Evolutionary conservation across 1,140 invertebrate genomes (phyloP), one percentile per base, ranked within the genome.

Genomic region (Hormaphis cornu): DNA sequence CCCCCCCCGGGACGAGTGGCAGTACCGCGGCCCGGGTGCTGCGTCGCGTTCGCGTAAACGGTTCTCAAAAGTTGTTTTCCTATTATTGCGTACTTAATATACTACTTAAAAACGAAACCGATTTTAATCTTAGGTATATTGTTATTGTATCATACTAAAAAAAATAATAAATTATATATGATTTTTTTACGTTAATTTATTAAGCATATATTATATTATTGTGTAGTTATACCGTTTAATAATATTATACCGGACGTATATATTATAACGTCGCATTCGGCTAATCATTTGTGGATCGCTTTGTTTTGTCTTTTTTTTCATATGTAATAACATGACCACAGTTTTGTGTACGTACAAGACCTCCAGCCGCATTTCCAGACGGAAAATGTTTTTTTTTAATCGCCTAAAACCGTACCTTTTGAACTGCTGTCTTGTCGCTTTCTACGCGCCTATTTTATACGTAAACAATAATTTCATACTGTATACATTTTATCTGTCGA

Each of bases 61-160:
- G 61, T 50, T 66, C 61, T 66, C 61, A 30, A 30, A 35, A 48
- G 12, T 66, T 48, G 61, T 66, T 66, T 66, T 66, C 61, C 61
- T 66, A 66, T 48, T 66, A 44, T 44, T 30, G 40, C 30, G 58
- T 63, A 63, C 58, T 50, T 66, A 40, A 54, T n/a, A n/a, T 33
- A n/a, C n/a, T n/a, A n/a, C n/a, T n/a, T n/a, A 16, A 30, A 44
- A 61, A 61, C 22, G 24, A 61, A 20, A 28, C 50, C 16, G 26
- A 26, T 30, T 63, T 44, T 48, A 24, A 24, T 50, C 10, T 53
- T 63, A 28, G 24, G 5, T 6, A 10, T 53, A 30, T 30, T 24
- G n/a, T 52, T 28, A 52, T 28, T 28, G n/a, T 52, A 52, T n/a
- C n/a, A n/a, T n/a, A n/a, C 2, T 18, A 30, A 16, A 50, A 24